Evolutionary conservation across 1,140 invertebrate species (phyloP).

Genomic region (Drosophila pseudoobscura): DNA sequence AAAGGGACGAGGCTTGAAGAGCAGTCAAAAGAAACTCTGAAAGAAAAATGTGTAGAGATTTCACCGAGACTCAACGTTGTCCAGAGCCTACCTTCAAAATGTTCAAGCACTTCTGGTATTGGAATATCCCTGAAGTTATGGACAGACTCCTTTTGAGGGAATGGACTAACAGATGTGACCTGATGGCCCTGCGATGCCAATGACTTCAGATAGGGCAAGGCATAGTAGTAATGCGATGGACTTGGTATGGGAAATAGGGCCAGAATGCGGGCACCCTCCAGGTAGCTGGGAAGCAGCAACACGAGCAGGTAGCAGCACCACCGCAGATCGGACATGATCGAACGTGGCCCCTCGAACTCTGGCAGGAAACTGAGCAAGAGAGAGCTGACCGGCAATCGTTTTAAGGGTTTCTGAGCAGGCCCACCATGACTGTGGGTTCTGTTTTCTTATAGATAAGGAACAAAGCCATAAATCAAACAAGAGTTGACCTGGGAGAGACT

Average conservation of each 20-base stretch:
- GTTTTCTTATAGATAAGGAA: no score
- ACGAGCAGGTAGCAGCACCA: not conserved
- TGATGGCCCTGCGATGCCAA: constrained; percentile 27
- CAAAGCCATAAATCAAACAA: no score
- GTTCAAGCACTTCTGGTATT: constrained; percentile 10
- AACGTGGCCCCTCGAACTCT: not conserved
- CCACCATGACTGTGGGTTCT: no score
- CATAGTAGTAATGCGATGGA: constrained; percentile 19
- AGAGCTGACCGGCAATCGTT: no score
- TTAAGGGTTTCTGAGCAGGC: no score
- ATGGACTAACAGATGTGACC: constrained; percentile 19
- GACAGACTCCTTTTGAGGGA: not conserved
- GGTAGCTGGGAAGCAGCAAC: constrained; percentile 4
- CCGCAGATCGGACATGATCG: constrained; percentile 1
- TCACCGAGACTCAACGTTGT: no score
- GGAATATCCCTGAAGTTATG: constrained; percentile 14
- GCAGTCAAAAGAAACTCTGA: not conserved
- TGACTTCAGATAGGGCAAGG: constrained; percentile 16
- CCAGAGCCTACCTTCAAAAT: constrained; percentile 8
- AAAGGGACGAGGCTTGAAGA: not conserved
- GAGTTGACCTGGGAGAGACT: no score
- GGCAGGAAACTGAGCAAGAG: not conserved
- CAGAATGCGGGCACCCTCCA: constrained; percentile 19
- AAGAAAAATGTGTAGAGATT: no score
- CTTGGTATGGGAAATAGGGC: constrained; percentile 25